Base-by-base conservation (phyloP, 2,888 invertebrate genomes). In the Stomorhina lunata region DNA sequence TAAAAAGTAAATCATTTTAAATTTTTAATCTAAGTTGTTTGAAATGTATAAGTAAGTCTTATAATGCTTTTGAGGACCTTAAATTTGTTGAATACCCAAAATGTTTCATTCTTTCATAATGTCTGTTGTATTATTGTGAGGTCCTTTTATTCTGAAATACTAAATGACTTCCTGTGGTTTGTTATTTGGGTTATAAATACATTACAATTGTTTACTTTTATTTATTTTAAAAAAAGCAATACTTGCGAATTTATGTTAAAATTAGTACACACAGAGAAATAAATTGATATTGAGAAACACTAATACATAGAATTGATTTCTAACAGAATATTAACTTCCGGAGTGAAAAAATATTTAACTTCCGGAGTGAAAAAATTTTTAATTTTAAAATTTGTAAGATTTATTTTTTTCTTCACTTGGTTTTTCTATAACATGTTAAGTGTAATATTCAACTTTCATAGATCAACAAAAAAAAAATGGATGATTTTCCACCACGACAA, bases 141-240 rank as follows among this genome's bases (percentile, higher is more conserved):
- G 9, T 22, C 50, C n/a, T 76, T 66, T 79, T 66, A 48, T 80
- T 66, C 40, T 72, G 37, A 45, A 45, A 87, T 87, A 86, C 87
- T 87, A 88, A 88, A 88, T 88, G 89, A 88, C 89, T 89, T 88
- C 89, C 89, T 81, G 88, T 84, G 86, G 86, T 86, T 86, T 84
- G 81, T 84, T 85, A 83, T 83, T 84, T 84, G 84, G 84, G 68
- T 84, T 81, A 84, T 76, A 55, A 29, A 25, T 55, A 76, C 37
- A 59, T 71, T 76, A 76, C 71, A 71, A 79, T 75, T 78, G 69
- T 73, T 73, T 40, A 43, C 17, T 12, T 65, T 76, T 76, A 40
- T 78, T 75, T 72, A 66, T 66, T 71, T 61, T 25, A 68, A 50
- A 55, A 73, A 61, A 22, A 59, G 22, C 43, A 63, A 63, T 22